Evolutionary conservation across 2,113 vertebrate genomes (phyloP).

Genomic region (Laticauda colubrina): DNA sequence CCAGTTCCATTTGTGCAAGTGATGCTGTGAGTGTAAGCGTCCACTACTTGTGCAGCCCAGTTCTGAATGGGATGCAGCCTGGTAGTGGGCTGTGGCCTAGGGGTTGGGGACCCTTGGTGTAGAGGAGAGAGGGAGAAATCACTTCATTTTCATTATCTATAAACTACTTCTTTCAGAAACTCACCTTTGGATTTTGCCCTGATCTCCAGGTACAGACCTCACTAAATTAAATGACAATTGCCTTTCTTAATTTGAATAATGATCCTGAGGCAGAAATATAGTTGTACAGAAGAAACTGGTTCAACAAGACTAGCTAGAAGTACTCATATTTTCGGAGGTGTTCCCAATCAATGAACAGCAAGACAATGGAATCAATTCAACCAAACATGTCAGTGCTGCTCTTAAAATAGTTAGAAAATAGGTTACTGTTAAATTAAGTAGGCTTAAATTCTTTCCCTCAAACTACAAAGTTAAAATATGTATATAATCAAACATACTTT

Average conservation of each 20-base stretch:
- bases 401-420: not conserved
- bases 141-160: not conserved
- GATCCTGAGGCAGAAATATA: not conserved
- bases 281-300: conserved; percentile 51
- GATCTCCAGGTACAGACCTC: not conserved
- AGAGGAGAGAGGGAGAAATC: not conserved
- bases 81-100: too few species aligned
- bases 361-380: conserved; percentile 5
- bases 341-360: conserved; percentile 8
- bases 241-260: not conserved
- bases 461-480: not conserved
- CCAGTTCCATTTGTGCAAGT: too few species aligned
- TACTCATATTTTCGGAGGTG: not conserved
- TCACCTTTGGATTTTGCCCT: not conserved
- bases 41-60: too few species aligned
- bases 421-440: not conserved
- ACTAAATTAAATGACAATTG: not conserved
- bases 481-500: not conserved
- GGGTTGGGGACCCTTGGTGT: too few species aligned
- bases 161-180: not conserved
- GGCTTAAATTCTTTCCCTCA: not conserved
- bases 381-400: not conserved
- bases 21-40: too few species aligned
- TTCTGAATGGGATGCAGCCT: too few species aligned
- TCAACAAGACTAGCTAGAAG: conserved; percentile 44